Base-by-base conservation (phyloP, 2,113 vertebrate species). In the Arizona elegans region DNA sequence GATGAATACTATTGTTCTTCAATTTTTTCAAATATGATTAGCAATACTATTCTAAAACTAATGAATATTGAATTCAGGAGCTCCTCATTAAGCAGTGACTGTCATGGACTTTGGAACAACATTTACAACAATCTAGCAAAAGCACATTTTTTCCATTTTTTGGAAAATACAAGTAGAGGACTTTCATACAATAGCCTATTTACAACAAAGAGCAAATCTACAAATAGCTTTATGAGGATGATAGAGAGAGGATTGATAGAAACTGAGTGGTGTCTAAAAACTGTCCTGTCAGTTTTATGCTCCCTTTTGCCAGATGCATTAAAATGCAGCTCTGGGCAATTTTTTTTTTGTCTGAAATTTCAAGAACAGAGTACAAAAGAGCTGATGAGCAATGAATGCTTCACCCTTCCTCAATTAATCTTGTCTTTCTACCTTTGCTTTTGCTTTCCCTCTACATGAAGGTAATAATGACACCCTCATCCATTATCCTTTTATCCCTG, bases 401-500 rank as follows among this genome's bases (percentile, higher is more conserved):
- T 98, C 98, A 97, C 98, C 98, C 98, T 97, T 98, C 98, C 98
- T 98, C 98, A 98, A 99, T 99, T 99, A 99, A 99, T 99, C 99
- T 99, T 98, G 98, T 99, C 98, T 98, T 97, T 98, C 98, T 98
- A 99, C 99, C 98, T 99, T 98, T 98, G 98, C 98, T 98, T 98
- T 97, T 97, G 97, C 97, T 98, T 98, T 98, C 98, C 98, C 97
- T 98, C 98, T 97, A 98, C 98, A 98, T 98, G 98, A 97, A 98
- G 98, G 98, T 98, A 98, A 98, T 98, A 98, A 99, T 98, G 98
- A 98, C 98, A 98, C 97, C 97, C 98, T 98, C 99, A 99, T 99
- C 99, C 98, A 99, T 99, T 99, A 99, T 98, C 98, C 98, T 98
- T 98, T 99, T 99, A 99, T 99, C 98, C 98, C 98, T 97, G 98